phyloP scores from a whole-genome alignment of 2,113 vertebrate species.

The Grammomys dolichurus region DNA sequence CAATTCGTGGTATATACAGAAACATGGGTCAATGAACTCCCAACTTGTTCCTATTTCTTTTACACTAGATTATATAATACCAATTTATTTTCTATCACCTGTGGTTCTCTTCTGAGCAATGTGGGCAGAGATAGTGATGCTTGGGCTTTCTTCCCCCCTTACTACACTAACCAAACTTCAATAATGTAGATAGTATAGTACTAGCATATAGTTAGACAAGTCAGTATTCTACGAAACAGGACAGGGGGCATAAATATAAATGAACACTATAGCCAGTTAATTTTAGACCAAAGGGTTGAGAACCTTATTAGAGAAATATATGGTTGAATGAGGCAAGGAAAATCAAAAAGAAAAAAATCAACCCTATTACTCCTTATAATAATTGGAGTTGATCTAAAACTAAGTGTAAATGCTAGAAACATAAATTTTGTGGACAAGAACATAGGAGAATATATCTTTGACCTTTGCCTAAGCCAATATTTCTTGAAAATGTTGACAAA shows the following conservation, averaged over 20 bases:
- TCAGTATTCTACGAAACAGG: not conserved
- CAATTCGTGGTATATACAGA: not conserved
- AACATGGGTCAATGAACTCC: not conserved
- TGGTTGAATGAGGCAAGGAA: not conserved
- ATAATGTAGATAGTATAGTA: not conserved
- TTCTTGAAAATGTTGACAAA: not conserved
- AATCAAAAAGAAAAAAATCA: not conserved
- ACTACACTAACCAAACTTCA: not conserved
- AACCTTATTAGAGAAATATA: not conserved
- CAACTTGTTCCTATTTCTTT: not conserved
- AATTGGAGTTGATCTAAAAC: constrained; percentile 13
- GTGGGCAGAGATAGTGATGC: not conserved
- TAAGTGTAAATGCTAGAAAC: not conserved
- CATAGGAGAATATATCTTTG: not conserved
- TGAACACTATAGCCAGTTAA: not conserved
- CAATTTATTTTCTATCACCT: not conserved
- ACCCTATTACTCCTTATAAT: not conserved
- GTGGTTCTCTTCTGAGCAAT: constrained; percentile 2
- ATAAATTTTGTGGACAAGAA: not conserved
- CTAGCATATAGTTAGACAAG: not conserved
- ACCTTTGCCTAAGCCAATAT: not conserved
- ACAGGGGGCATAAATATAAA: not conserved
- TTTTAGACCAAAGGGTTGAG: not conserved
- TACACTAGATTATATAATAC: not conserved
- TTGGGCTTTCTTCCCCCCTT: not conserved